Percentiles rank a stretch among this genome's conserved stretches.
phyloP scores from a whole-genome alignment of 1,140 invertebrate species.

The Eueides isabella region DNA sequence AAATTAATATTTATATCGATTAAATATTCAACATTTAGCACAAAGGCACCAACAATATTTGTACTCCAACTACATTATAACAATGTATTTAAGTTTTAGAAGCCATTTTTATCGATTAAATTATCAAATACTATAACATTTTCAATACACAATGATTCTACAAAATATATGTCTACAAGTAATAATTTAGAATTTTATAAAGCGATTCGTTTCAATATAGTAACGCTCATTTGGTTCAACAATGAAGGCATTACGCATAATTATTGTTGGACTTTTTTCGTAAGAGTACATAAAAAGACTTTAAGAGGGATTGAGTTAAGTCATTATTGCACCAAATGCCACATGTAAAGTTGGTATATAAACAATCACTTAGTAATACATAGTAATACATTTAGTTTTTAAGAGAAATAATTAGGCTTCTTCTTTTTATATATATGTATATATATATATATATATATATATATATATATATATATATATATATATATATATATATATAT shows the following conservation, averaged over 20 bases:
- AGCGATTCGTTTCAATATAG: neutral
- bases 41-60: neutral
- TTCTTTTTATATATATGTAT: too few relatives aligned
- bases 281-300: too few relatives aligned
- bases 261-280: neutral
- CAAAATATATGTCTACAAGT: neutral
- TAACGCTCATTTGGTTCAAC: neutral
- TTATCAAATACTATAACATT: neutral
- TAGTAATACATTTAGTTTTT: too few relatives aligned
- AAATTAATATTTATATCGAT: neutral
- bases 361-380: too few relatives aligned
- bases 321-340: too few relatives aligned
- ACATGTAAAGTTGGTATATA: too few relatives aligned
- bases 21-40: neutral
- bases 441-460: too few relatives aligned
- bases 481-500: too few relatives aligned
- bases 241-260: neutral
- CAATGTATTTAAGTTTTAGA: neutral
- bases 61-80: neutral
- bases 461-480: too few relatives aligned
- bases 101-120: neutral
- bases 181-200: slow-evolving; percentile 3
- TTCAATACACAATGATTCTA: neutral
- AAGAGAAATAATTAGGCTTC: too few relatives aligned
- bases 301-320: too few relatives aligned